A percentile compares a stretch with the other conserved stretches of the same genome.
These are phyloP conservation scores for Ancistrus triradiatus DNA, from an alignment of 2,113 vertebrate species.

Conservation along the genomic window DNA sequence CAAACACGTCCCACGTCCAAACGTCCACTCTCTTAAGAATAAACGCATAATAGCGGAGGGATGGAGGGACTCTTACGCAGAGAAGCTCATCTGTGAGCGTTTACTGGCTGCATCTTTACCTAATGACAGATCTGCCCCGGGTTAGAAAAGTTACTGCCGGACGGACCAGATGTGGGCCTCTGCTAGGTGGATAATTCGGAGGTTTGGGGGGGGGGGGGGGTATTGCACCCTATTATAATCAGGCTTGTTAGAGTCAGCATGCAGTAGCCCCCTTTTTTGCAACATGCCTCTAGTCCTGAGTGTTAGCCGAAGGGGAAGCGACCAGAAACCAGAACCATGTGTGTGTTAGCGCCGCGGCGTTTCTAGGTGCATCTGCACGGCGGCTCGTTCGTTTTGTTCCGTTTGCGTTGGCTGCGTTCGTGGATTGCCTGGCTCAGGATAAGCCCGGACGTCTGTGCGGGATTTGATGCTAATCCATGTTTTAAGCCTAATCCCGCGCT, in stretches of 20 bases:
- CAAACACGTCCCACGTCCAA: no score
- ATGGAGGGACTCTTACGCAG: neutral
- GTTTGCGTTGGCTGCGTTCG: slow-evolving; percentile 1
- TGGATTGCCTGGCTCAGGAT: slow-evolving; percentile 23
- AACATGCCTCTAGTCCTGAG: slow-evolving; percentile 47
- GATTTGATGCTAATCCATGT: slow-evolving; percentile 42
- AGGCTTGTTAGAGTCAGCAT: slow-evolving; percentile 53
- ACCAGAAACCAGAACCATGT: slow-evolving; percentile 62
- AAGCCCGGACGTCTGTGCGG: slow-evolving; percentile 16
- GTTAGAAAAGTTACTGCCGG: slow-evolving; percentile 22
- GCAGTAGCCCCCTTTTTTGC: slow-evolving; percentile 37
- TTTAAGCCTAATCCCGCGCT: slow-evolving; percentile 44
- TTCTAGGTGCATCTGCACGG: slow-evolving; percentile 44
- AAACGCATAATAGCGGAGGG: slow-evolving; percentile 16
- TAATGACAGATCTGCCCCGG: slow-evolving; percentile 36
- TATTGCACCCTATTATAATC: slow-evolving; percentile 56
- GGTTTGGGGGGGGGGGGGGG: slow-evolving; percentile 8
- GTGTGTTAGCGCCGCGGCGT: slow-evolving; percentile 55
- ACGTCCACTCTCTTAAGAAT: no score
- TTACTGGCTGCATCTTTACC: slow-evolving; percentile 25
- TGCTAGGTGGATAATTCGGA: no score
- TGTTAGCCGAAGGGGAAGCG: slow-evolving; percentile 45
- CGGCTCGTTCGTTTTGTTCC: neutral
- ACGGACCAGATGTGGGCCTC: slow-evolving; percentile 24
- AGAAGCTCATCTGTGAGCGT: slow-evolving; percentile 35